A percentile compares a stretch with the other conserved stretches of the same genome.
Conservation (phyloP, 2,113 vertebrate genomes). For the Phalacrocorax brasilianus region DNA sequence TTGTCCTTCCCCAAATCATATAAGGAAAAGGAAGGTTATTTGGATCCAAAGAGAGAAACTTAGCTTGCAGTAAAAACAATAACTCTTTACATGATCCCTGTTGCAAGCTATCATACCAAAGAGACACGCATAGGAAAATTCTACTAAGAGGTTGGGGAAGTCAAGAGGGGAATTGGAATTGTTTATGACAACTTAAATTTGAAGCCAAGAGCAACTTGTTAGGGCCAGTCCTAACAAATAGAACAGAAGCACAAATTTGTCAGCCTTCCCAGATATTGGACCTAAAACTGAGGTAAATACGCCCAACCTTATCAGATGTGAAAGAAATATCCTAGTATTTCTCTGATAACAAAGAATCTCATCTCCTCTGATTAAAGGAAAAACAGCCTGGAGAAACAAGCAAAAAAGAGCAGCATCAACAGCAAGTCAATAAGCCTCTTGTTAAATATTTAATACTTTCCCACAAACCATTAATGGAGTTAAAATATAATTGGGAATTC, state of each 20-base stretch:
- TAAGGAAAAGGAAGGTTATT: background rate
- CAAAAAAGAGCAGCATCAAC: background rate
- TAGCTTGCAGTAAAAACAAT: constrained; percentile 31
- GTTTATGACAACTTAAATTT: constrained; percentile 58
- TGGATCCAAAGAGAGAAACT: constrained; percentile 17
- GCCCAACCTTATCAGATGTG: background rate
- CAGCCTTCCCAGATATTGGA: constrained; percentile 25
- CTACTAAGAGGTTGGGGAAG: constrained; percentile 34
- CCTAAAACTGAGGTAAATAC: constrained; percentile 13
- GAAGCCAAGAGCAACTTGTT: constrained; percentile 63
- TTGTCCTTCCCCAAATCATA: background rate
- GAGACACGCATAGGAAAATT: constrained; percentile 49
- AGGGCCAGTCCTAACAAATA: constrained; percentile 47
- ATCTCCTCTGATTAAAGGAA: background rate
- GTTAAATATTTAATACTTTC: constrained; percentile 24
- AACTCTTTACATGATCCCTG: constrained; percentile 20
- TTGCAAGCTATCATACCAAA: constrained; percentile 34
- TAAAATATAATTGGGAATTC: background rate
- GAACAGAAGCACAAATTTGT: constrained; percentile 50
- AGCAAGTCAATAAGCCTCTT: background rate
- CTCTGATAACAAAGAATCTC: background rate
- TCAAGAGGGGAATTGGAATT: constrained; percentile 45
- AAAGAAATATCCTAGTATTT: background rate
- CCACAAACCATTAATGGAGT: background rate
- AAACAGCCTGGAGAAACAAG: background rate